phyloP scores from a whole-genome alignment of 1,140 invertebrate species.

The Polyergus mexicanus region DNA sequence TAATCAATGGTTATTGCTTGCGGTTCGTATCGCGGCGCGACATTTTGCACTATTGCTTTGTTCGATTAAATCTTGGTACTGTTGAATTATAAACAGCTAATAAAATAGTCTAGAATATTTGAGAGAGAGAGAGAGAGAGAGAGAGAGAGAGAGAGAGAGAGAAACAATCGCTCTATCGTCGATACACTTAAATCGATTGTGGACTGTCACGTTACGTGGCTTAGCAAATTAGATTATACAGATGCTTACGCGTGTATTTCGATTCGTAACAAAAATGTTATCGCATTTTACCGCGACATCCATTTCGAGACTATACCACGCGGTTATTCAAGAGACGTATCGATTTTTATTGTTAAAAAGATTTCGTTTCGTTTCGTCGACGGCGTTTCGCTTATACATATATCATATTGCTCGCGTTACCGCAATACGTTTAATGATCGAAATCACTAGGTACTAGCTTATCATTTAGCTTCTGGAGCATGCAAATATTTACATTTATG shows the following conservation, averaged over 20 bases:
- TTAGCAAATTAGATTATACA: background rate
- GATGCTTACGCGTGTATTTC: background rate
- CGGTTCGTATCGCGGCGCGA: conserved; percentile 10
- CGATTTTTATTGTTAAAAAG: conserved; percentile 33
- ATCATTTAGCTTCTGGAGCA: background rate
- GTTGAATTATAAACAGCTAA: conserved; percentile 33
- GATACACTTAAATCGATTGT: conserved; percentile 9
- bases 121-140: too few relatives aligned
- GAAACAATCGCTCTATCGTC: conserved; percentile 4
- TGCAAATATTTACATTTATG: conserved; percentile 44
- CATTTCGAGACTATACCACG: conserved; percentile 1
- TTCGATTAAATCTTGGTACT: conserved; percentile 38
- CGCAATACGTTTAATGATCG: background rate
- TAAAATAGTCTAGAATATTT: conserved; percentile 6
- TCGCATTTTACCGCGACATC: background rate
- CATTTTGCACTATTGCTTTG: conserved; percentile 24
- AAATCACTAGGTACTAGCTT: background rate
- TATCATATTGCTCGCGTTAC: background rate
- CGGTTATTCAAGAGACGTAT: background rate
- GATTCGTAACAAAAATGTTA: conserved; percentile 1
- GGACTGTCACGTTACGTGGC: background rate
- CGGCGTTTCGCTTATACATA: conserved; percentile 3
- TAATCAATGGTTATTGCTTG: conserved; percentile 5
- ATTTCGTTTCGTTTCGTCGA: conserved; percentile 35
- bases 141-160: too few relatives aligned